A percentile compares a stretch with the other conserved stretches of the same genome.
phyloP scores from a whole-genome alignment of 2,797 vertebrate species.

The Poeciliopsis gracilis region DNA sequence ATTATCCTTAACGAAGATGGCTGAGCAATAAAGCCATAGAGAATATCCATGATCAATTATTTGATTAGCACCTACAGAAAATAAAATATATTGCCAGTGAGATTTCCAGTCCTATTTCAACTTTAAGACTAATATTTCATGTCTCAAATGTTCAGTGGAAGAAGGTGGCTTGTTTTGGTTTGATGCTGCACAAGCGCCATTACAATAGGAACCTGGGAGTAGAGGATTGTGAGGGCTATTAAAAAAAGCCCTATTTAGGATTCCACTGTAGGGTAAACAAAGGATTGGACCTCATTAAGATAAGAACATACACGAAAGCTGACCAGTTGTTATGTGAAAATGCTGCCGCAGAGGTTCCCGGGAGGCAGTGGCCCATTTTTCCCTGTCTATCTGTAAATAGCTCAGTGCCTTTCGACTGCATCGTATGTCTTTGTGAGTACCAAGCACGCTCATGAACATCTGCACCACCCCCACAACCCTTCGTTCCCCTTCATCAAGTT shows the following conservation, averaged over 20 bases:
- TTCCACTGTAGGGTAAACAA: conserved; percentile 71
- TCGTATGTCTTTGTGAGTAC: conserved; percentile 37
- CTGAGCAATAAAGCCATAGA: conserved; percentile 37
- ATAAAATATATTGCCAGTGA: conserved; percentile 31
- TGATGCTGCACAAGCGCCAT: conserved; percentile 36
- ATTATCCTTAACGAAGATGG: conserved; percentile 32
- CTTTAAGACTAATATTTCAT: conserved; percentile 60
- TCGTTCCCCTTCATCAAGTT: conserved; percentile 47
- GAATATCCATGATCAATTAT: conserved; percentile 15
- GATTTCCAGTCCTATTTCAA: conserved; percentile 47
- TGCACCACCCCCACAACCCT: neutral
- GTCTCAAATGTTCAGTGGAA: conserved; percentile 50
- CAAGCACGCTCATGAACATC: conserved; percentile 47
- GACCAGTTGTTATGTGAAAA: conserved; percentile 59
- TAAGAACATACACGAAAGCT: conserved; percentile 58
- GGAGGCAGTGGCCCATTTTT: conserved; percentile 64
- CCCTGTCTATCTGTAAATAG: conserved; percentile 39
- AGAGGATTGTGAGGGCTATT: conserved; percentile 37
- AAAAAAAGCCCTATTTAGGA: conserved; percentile 71
- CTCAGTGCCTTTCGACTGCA: conserved; percentile 31
- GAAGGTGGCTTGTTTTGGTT: conserved; percentile 30
- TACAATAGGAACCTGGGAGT: conserved; percentile 16
- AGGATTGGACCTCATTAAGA: conserved; percentile 71
- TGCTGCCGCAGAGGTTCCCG: conserved; percentile 46
- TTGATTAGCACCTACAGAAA: conserved; percentile 43